Evolutionary conservation across 1,140 invertebrate genomes (phyloP), one percentile per base, ranked within the genome.

Genomic region (Pteromalus puparum): DNA sequence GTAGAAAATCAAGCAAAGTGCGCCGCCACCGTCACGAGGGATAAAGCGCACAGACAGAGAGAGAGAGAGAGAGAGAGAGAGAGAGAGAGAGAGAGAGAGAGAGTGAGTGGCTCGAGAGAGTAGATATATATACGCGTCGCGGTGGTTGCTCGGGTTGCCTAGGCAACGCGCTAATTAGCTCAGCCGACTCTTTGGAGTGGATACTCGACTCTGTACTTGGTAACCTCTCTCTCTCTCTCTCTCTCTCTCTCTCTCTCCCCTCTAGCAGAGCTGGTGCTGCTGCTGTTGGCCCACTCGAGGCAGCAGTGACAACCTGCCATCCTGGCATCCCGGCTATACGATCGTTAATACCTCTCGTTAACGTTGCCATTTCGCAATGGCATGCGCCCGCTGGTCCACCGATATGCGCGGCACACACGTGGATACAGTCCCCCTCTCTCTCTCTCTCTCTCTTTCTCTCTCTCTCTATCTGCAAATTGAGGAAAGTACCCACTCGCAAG

Each of bases 131-230:
- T 79, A 38, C 24, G 26, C 18, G 24, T 30, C 38, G 48, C 15
- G 67, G 75, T 30, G 46, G 80, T 28, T 24, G 30, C 61, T 70
- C 83, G 72, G 90, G 92, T 93, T 92, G 91, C 92, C 89, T 65
- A 90, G 89, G 92, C 92, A 93, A 93, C 92, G 90, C 89, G 91
- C 91, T 93, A 92, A 93, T 93, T 93, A 93, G 92, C 91, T 92
- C 92, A 92, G 90, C 91, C 92, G 90, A 91, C 92, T 92, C 92
- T 92, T 92, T 93, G 84, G 90, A 93, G 92, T 92, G 91, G 92
- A 91, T 92, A 93, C 92, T 93, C 89, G 88, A 92, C 89, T 81
- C 82, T 88, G 91, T 91, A 91, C 90, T 92, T 90, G 90, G 88
- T 90, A 91, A 89, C 89, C 89, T 89, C 89, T 87, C 84, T 89